phyloP scores from a whole-genome alignment of 2,888 invertebrate genomes.

The Pandemis heparana region DNA sequence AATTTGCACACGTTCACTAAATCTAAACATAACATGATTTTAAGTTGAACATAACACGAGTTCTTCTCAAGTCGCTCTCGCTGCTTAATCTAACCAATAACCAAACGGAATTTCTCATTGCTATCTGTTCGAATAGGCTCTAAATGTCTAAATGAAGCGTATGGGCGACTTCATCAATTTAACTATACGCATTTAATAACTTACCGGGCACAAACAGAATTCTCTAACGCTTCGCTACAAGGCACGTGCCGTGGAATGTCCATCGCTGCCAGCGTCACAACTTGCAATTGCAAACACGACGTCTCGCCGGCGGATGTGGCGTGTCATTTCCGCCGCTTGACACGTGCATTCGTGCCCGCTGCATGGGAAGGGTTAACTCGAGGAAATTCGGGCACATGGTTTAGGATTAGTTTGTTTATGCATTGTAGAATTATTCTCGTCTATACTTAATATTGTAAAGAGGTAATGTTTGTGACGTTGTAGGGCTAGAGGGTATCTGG shows the following conservation, averaged over 20 bases:
- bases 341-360: constrained; percentile 10
- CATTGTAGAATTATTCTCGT: no score
- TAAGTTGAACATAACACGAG: no score
- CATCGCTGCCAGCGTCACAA: not conserved
- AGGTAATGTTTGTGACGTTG: no score
- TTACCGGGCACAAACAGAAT: not conserved
- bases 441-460: no score
- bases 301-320: constrained; percentile 63
- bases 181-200: not conserved
- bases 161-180: not conserved
- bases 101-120: no score
- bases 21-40: no score
- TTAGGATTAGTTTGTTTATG: not conserved
- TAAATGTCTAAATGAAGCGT: no score
- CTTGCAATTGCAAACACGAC: constrained; percentile 46
- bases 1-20: no score
- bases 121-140: no score
- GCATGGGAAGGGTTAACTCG: constrained; percentile 3
- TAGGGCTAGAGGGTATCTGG: no score
- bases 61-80: no score
- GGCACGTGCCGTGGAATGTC: constrained; percentile 1
- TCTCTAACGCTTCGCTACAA: not conserved
- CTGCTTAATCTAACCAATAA: no score
- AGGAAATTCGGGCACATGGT: not conserved
- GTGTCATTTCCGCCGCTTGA: constrained; percentile 54